Evolutionary conservation across 37 sponge, comb jelly and placozoan species (phyloP), one percentile per base, ranked within the genome.

Genomic region (Aplysina aerophoba): DNA sequence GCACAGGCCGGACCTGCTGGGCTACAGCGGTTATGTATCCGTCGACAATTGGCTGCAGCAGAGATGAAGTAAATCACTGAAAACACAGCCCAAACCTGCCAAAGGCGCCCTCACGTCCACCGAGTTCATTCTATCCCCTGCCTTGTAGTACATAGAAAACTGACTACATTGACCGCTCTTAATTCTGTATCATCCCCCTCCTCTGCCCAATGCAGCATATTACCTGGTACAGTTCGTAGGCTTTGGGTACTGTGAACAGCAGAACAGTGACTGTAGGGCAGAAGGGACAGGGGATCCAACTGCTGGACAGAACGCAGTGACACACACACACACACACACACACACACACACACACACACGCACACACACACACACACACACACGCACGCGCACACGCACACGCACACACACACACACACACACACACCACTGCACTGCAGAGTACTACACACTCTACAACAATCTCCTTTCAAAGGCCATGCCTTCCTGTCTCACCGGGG

Each of bases 141-240:
- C 78, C 53, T 41, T 73, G 41, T 34, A 73, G 31, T 38, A 37
- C 31, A 19, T 73, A 20, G 74, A 37, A 73, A 73, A 73, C 14
- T 73, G 35, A 33, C 74, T 41, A 73, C 40, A n/a, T n/a, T n/a
- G n/a, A n/a, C n/a, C 50, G 6, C 50, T 44, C 50, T 44, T 8
- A 11, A 44, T 8, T 8, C 50, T 8, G 3, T 8, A 3, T 8
- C 50, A 3, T 44, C 50, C 50, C 8, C 50, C 50, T 44, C 50
- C 50, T 44, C 50, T 62, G 64, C 28, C 5, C 64, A 3, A 28
- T 28, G 27, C 24, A 27, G 64, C 28, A 62, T 58, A 67, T 33
- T 71, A 75, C 78, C 78, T 75, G 78, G 53, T 75, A 75, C 54
- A 75, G 53, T 41, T 75, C 78, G 11, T 75, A 75, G 17, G 41